A percentile compares a stretch with the other conserved stretches of the same genome.
Conservation (phyloP, 2,113 vertebrate species). For the Cryptoleucopteryx plumbea region DNA sequence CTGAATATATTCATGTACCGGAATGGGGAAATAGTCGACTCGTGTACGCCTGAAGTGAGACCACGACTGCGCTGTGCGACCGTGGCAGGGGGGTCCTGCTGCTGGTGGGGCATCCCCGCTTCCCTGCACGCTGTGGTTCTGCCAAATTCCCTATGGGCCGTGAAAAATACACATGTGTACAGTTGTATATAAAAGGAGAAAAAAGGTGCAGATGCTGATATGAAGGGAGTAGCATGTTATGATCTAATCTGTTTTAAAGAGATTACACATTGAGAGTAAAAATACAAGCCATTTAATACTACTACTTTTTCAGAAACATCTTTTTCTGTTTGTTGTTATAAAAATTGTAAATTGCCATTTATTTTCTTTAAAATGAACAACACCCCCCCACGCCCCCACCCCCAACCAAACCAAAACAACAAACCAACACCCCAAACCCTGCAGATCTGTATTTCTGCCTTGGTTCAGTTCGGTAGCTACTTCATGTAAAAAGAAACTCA, state of each 20-base stretch:
- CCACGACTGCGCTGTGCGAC: rapidly evolving
- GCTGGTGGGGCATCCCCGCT: not conserved
- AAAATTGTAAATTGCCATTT: not conserved
- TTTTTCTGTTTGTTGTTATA: not conserved
- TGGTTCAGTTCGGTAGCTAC: not conserved
- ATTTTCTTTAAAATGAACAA: not conserved
- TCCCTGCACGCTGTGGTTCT: not conserved
- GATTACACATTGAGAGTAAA: not conserved
- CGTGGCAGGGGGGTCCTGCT: too few relatives aligned
- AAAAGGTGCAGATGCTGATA: not conserved
- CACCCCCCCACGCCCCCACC: rapidly evolving
- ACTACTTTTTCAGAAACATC: not conserved
- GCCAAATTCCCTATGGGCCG: not conserved
- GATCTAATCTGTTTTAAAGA: not conserved
- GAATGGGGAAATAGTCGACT: not conserved
- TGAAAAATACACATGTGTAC: not conserved
- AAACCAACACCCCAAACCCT: not conserved
- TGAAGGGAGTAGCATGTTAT: not conserved
- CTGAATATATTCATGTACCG: not conserved
- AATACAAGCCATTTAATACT: not conserved
- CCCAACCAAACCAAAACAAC: not conserved
- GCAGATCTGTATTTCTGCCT: not conserved
- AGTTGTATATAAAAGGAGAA: not conserved
- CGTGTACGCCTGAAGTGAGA: rapidly evolving
- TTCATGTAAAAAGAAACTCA: not conserved